Evolutionary conservation across 92 coral and sea anemone species (phyloP).

Genomic region (Paragorgia papillata): DNA sequence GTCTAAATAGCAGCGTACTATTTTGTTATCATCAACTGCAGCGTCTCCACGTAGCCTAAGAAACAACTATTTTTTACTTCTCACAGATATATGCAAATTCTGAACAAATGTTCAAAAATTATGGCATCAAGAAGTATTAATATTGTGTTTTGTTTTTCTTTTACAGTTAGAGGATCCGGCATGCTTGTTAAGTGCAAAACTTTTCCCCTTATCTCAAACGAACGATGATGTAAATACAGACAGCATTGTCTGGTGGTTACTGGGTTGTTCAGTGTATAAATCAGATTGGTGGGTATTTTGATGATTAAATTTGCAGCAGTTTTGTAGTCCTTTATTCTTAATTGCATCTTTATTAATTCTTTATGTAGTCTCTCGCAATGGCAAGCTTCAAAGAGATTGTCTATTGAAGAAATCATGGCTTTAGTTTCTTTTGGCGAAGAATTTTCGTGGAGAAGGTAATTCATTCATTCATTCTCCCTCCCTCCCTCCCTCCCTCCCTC

Average conservation of each 20-base stretch:
- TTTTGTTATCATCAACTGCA: too few species aligned
- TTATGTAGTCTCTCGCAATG: slow-evolving; percentile 31
- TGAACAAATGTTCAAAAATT: too few species aligned
- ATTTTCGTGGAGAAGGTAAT: slow-evolving; percentile 65
- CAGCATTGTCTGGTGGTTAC: background rate
- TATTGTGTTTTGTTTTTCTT: background rate
- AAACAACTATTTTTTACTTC: too few species aligned
- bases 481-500: too few species aligned
- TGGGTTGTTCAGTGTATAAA: background rate
- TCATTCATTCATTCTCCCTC: too few species aligned
- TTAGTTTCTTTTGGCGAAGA: slow-evolving; percentile 63
- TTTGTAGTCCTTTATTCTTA: background rate
- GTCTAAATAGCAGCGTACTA: too few species aligned
- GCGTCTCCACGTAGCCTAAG: too few species aligned
- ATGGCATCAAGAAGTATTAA: background rate
- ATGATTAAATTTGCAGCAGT: background rate
- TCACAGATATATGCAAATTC: too few species aligned
- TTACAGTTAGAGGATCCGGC: background rate
- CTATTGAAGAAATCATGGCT: slow-evolving; percentile 72
- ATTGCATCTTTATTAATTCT: too few species aligned
- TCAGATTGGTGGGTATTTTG: background rate
- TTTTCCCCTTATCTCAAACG: background rate
- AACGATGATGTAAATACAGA: background rate
- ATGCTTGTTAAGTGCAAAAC: background rate
- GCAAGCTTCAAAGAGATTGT: slow-evolving; percentile 72